A percentile compares a stretch with the other conserved stretches of the same genome.
Evolutionary conservation across 2,113 vertebrate species (phyloP).

Genomic region (Corythaixoides concolor): DNA sequence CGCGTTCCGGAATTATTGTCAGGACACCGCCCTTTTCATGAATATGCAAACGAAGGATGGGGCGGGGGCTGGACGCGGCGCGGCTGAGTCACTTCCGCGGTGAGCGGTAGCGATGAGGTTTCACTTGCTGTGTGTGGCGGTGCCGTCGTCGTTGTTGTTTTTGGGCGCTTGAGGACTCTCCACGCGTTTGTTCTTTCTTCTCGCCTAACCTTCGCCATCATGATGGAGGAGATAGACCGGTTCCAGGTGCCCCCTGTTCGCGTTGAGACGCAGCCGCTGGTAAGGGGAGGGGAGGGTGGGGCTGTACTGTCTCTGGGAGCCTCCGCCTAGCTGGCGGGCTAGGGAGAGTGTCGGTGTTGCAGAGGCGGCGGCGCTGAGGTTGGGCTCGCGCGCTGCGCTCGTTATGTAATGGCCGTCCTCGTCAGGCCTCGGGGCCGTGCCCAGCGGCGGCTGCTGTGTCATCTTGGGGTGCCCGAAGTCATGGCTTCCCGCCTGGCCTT

Average conservation of each 20-base stretch:
- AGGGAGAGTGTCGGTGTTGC: too few species aligned
- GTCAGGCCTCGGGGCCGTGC: too few species aligned
- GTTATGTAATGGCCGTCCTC: too few species aligned
- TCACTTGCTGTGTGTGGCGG: too few species aligned
- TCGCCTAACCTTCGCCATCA: conserved; percentile 63
- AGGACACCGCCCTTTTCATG: background rate
- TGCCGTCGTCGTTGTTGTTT: background rate
- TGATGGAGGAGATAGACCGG: conserved; percentile 94
- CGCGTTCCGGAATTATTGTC: background rate
- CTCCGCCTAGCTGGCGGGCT: too few species aligned
- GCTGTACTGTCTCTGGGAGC: too few species aligned
- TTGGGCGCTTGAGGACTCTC: conserved; percentile 13
- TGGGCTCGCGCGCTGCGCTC: too few species aligned
- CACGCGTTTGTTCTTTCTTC: background rate
- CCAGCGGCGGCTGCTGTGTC: too few species aligned
- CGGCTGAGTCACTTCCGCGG: background rate
- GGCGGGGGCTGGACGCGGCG: background rate
- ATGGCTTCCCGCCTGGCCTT: too few species aligned
- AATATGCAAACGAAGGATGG: background rate
- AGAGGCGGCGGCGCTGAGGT: too few species aligned
- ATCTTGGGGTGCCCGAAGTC: too few species aligned
- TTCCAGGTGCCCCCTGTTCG: conserved; percentile 90
- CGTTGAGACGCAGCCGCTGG: conserved; percentile 89
- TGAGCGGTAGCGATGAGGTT: too few species aligned
- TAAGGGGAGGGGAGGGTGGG: conserved; percentile 70